Conservation (phyloP, 1,140 invertebrate genomes). For the Hylyphantes graminicola region DNA sequence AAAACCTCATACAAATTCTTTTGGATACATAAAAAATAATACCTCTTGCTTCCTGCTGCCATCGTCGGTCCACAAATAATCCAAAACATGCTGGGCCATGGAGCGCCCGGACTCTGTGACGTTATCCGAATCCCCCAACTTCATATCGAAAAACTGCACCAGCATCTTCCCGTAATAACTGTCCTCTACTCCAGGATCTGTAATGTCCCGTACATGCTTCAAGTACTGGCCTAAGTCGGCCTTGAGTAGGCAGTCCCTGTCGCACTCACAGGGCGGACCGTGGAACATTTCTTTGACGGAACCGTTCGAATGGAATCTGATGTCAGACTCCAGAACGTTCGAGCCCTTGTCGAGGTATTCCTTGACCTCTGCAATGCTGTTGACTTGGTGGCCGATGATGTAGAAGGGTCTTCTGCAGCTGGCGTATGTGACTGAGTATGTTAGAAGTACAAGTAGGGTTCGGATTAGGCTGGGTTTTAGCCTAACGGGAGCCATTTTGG, state of each 20-base stretch:
- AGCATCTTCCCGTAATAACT: slow-evolving; percentile 18
- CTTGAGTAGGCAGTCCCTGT: slow-evolving; percentile 11
- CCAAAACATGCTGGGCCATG: slow-evolving; percentile 54
- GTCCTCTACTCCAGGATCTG: not conserved
- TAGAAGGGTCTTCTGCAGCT: slow-evolving; percentile 41
- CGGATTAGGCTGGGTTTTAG: too few relatives aligned
- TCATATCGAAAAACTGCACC: slow-evolving; percentile 57
- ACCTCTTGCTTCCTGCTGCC: slow-evolving; percentile 31
- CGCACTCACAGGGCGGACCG: slow-evolving; percentile 55
- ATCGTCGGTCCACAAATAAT: slow-evolving; percentile 52
- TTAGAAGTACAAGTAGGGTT: too few relatives aligned
- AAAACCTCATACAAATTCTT: too few relatives aligned
- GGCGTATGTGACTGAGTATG: too few relatives aligned
- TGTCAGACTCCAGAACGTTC: slow-evolving; percentile 59
- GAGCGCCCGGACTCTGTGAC: slow-evolving; percentile 58
- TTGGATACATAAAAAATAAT: too few relatives aligned
- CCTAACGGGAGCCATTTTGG: too few relatives aligned
- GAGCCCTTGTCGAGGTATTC: slow-evolving; percentile 52
- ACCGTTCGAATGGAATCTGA: slow-evolving; percentile 54
- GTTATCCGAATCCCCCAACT: slow-evolving; percentile 37
- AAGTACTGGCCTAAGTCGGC: slow-evolving; percentile 51
- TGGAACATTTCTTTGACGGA: slow-evolving; percentile 35
- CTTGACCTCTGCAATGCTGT: slow-evolving; percentile 49
- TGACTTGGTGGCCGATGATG: slow-evolving; percentile 61
- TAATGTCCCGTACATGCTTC: slow-evolving; percentile 20